Evolutionary conservation across 2,797 vertebrate species (phyloP), one percentile per base, ranked within the genome.

Genomic region (Lithobates pipiens): DNA sequence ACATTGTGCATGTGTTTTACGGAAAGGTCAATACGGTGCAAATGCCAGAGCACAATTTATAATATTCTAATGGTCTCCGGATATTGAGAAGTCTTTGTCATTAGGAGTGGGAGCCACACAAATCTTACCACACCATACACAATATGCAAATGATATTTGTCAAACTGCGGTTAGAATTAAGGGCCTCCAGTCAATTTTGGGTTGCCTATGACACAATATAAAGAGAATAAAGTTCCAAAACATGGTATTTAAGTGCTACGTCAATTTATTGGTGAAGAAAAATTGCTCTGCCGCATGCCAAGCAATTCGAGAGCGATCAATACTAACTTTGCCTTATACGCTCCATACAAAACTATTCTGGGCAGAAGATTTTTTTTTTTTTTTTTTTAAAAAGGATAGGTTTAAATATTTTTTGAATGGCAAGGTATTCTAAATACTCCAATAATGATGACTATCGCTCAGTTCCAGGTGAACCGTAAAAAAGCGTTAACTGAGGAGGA

Each of bases 1-100:
- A 78, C 90, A 92, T 93, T 93, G 90, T 91, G 89, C 91, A 93
- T 92, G 90, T 90, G 89, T 91, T 92, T 90, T 89, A 92, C 76
- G 86, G 88, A 92, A 91, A 91, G 90, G 90, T 90, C 89, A 92
- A 70, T 10, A 78, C 91, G 71, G 69, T 76, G 42, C 77, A 76
- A 44, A 70, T 67, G 42, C 89, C 82, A 27, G 90, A 92, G 82
- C 91, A 89, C 79, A 85, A 78, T 70, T 81, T 86, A 83, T 89
- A 89, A 87, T 89, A 76, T 25, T 83, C 89, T 90, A 61, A 27
- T 68, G 85, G 89, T 88, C 90, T 88, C 91, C 77, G 83, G 89
- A 87, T 68, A 90, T 85, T 86, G 67, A 69, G 85, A 90, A 89
- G 86, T 91, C 91, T 88, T 84, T 86, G 90, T 88, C 88, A 90